Evolutionary conservation across 1,140 invertebrate genomes (phyloP).

Genomic region (Lordiphosa collinella): DNA sequence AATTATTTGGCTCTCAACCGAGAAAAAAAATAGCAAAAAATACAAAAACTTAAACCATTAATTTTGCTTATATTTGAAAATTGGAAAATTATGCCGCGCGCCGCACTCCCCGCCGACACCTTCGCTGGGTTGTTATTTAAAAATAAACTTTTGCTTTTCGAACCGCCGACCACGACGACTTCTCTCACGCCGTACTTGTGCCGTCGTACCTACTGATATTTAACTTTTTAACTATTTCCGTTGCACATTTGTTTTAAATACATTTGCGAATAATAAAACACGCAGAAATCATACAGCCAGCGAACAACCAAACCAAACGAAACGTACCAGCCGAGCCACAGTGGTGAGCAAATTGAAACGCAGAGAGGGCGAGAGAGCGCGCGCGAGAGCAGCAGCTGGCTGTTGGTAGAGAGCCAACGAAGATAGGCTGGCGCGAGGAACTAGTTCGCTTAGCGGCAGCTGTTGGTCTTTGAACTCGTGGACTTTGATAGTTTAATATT

Average conservation of each 20-base stretch:
- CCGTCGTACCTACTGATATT: slow-evolving; percentile 46
- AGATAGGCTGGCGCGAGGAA: too few relatives aligned
- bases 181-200: slow-evolving; percentile 7
- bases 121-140: slow-evolving; percentile 27
- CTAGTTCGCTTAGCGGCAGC: too few relatives aligned
- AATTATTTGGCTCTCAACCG: not conserved
- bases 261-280: slow-evolving; percentile 33
- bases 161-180: slow-evolving; percentile 8
- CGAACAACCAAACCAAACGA: slow-evolving; percentile 34
- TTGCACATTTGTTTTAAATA: slow-evolving; percentile 55
- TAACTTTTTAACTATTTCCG: slow-evolving; percentile 55
- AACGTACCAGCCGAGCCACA: not conserved
- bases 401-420: too few relatives aligned
- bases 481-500: too few relatives aligned
- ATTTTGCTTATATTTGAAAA: slow-evolving; percentile 33
- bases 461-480: too few relatives aligned
- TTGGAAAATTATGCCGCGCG: slow-evolving; percentile 12
- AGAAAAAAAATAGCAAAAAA: slow-evolving; percentile 17
- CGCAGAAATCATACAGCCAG: slow-evolving; percentile 21
- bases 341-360: too few relatives aligned
- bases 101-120: slow-evolving; percentile 4
- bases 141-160: slow-evolving; percentile 36
- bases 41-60: slow-evolving; percentile 4
- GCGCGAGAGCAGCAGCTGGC: too few relatives aligned
- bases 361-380: too few relatives aligned